Evolutionary conservation across 2,113 vertebrate genomes (phyloP).

Genomic region (Leiothrix lutea): DNA sequence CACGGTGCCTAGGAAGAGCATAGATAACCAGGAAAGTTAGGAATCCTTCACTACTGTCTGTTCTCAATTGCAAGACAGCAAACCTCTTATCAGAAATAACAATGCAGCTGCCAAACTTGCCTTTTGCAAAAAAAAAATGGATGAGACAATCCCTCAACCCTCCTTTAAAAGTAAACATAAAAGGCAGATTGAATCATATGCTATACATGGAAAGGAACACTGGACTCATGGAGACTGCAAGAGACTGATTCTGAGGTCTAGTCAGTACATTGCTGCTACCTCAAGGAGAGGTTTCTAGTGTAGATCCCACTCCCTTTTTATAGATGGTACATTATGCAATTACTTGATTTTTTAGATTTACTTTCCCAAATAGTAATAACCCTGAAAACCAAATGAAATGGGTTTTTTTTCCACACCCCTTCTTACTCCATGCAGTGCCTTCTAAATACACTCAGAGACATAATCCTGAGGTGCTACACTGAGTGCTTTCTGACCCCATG

Average conservation of each 20-base stretch:
- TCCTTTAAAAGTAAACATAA: background rate
- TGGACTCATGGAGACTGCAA: background rate
- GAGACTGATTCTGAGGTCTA: background rate
- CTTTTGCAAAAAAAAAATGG: background rate
- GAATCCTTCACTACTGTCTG: background rate
- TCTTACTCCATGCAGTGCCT: rapidly evolving
- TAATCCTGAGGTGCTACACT: rapidly evolving
- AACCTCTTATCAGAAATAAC: background rate
- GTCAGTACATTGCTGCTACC: background rate
- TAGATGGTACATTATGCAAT: background rate
- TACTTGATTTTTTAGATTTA: background rate
- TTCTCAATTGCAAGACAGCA: background rate
- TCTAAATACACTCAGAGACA: background rate
- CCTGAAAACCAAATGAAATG: background rate
- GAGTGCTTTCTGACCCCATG: background rate
- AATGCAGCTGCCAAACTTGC: background rate
- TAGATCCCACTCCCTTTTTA: background rate
- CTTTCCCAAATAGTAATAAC: background rate
- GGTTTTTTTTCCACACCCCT: too few relatives aligned
- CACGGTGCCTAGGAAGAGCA: background rate
- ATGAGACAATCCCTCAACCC: background rate
- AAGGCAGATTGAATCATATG: background rate
- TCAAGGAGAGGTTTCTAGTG: background rate
- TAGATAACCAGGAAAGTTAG: background rate
- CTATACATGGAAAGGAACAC: background rate